Base-by-base conservation (phyloP, 2,888 invertebrate genomes). In the Coelinius sp. region DNA sequence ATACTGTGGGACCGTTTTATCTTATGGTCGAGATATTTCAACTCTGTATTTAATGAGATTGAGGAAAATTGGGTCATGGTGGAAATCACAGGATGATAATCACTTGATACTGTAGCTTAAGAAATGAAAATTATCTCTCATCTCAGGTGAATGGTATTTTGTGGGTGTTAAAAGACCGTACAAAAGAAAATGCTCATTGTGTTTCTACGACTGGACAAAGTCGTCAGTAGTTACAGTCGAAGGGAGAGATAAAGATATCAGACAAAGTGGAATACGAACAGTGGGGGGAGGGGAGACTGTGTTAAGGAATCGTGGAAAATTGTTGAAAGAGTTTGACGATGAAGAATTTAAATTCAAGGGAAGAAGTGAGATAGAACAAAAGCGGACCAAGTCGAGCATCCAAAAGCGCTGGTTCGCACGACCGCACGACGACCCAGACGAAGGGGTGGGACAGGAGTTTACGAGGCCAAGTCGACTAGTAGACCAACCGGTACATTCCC, bases 391-490 rank as follows among this genome's bases (percentile, higher is more conserved):
- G 38, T 67, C 67, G 52, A 67, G 67, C 52, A 67, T 52, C 67
- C 52, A 52, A 67, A 67, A 53, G 53, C 67, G 52, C 53, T 67
- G 67, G 52, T 52, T 38, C 35, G 52, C 46, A 65, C 65, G 41
- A 59, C 31, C 59, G 59, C 59, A 31, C 20, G 31, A 59, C 25
- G 27, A 53, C 53, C 52, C 52, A 8, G 41, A 31, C 5, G 7
- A 38, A 38, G 41, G 41, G n/a, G 41, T 5, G 10, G 10, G 64
- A 69, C 66, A 65, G 41, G 70, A 73, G 69, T 41, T 46, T 68
- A 59, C 41, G 71, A 73, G 74, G 68, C 70, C 69, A 76, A 76
- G 65, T 74, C 73, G 74, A 69, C 70, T 65, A 72, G 71, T 73
- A 75, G 67, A 63, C 73, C 49, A 20, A 35, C 10, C 53, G 25